A percentile compares a stretch with the other conserved stretches of the same genome.
Conservation (phyloP, 2,113 vertebrate species). For the Oncorhynchus tshawytscha region DNA sequence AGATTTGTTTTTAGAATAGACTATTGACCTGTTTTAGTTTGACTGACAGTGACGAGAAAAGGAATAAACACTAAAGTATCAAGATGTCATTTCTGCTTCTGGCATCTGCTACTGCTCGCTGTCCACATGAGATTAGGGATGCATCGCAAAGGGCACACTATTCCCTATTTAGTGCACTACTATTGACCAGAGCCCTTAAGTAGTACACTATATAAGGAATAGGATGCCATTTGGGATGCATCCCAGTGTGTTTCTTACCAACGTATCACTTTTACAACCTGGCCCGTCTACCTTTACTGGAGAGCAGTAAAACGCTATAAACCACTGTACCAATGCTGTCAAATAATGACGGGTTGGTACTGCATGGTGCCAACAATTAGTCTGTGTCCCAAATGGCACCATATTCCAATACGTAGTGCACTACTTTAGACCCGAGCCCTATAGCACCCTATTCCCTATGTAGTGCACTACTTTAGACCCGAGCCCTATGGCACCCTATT, state of each 20-base stretch:
- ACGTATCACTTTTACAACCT: conserved; percentile 28
- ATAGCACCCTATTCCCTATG: too few species aligned
- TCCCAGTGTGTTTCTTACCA: conserved; percentile 12
- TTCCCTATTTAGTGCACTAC: too few species aligned
- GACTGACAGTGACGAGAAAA: conserved; percentile 47
- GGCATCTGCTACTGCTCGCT: background rate
- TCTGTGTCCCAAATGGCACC: too few species aligned
- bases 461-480: too few species aligned
- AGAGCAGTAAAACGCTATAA: conserved; percentile 29
- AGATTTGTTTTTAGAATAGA: conserved; percentile 41
- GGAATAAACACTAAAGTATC: conserved; percentile 45
- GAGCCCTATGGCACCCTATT: too few species aligned
- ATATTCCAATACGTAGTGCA: too few species aligned
- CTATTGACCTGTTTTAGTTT: conserved; percentile 50
- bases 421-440: too few species aligned
- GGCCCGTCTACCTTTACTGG: conserved; percentile 46
- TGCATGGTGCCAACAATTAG: too few species aligned
- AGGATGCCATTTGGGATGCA: too few species aligned
- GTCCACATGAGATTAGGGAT: conserved; percentile 28
- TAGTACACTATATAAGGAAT: too few species aligned
- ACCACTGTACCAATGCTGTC: conserved; percentile 1
- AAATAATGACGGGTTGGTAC: conserved; percentile 12
- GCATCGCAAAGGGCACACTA: too few species aligned
- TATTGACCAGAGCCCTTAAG: too few species aligned
- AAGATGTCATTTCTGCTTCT: conserved; percentile 44